A percentile compares a stretch with the other conserved stretches of the same genome.
These are phyloP conservation scores for Coelopa frigida DNA, from an alignment of 1,140 invertebrate genomes.

Conservation along the genomic window DNA sequence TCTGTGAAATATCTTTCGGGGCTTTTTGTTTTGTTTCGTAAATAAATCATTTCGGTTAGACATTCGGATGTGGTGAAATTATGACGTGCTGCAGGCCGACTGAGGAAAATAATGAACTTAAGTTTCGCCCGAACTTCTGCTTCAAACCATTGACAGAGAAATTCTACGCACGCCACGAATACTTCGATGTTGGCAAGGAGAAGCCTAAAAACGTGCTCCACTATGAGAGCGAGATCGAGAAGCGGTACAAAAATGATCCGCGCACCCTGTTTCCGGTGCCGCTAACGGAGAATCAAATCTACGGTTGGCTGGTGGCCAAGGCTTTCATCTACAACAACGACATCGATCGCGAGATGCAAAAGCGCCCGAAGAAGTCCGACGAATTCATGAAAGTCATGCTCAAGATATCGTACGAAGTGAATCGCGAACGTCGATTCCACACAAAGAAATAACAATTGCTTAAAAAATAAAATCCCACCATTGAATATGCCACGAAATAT, in stretches of 20 bases:
- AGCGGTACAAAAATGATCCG: background rate
- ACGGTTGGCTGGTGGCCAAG: conserved; percentile 9
- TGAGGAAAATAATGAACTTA: background rate
- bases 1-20: no score
- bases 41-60: no score
- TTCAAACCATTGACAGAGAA: conserved; percentile 12
- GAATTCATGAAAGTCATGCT: conserved; percentile 4
- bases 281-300: conserved; percentile 13
- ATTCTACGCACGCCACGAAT: conserved; percentile 13
- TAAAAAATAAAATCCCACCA: background rate
- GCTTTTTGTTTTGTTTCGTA: no score
- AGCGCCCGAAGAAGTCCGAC: background rate
- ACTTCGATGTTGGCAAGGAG: background rate
- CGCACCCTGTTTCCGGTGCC: conserved; percentile 3
- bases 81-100: no score
- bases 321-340: background rate
- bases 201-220: background rate
- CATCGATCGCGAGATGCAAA: conserved; percentile 1
- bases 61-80: no score
- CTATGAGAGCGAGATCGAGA: conserved; percentile 9
- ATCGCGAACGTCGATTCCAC: conserved; percentile 1
- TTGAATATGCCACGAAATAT: conserved; percentile 2
- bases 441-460: background rate
- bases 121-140: conserved; percentile 10
- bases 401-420: background rate